Evolutionary conservation across 1,140 invertebrate genomes (phyloP), one percentile per base, ranked within the genome.

Genomic region (Subanguina moxae): DNA sequence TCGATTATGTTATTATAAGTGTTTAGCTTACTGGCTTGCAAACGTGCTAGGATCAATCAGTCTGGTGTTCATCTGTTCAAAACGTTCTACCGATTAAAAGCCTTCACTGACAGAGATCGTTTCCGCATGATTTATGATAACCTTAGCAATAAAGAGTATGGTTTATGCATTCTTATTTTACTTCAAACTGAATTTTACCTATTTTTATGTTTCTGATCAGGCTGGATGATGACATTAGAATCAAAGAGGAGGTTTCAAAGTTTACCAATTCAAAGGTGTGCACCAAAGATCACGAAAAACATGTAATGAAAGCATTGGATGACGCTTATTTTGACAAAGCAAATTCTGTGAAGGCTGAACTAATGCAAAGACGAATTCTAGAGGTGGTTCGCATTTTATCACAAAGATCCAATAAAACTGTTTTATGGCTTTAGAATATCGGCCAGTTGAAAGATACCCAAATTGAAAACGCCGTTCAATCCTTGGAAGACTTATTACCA

Each of bases 401-500:
- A 8, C 23, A 7, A 15, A 52, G 15, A 15, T 52, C 17, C n/a
- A 52, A 52, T 52, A 52, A 45, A 45, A 52, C 17, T 52, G 3
- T 21, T 61, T 25, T 7, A 32, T 61, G 13, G 8, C 27, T 61
- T 25, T 25, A 61, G 58, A n/a, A 21, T 8, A 61, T 61, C 28
- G 38, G 58, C 5, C 3, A 61, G 17, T 21, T 28, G 13, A 61
- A 61, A 61, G 58, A 61, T 43, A 8, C 19, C 8, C 28, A 61
- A 61, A 30, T 61, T 7, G 38, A 30, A 8, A n/a, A 13, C 8
- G 28, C 38, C n/a, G n/a, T 61, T n/a, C 5, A 61, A 28, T 61
- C 58, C 3, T n/a, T 61, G 28, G 58, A 61, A 25, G 58, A 61
- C 28, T 43, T 61, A 13, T n/a, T 61, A n/a, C 58, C 19, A 19